These are phyloP conservation scores for Penelope pileata DNA, from an alignment of 2,113 vertebrate species.

Conservation along the genomic window DNA sequence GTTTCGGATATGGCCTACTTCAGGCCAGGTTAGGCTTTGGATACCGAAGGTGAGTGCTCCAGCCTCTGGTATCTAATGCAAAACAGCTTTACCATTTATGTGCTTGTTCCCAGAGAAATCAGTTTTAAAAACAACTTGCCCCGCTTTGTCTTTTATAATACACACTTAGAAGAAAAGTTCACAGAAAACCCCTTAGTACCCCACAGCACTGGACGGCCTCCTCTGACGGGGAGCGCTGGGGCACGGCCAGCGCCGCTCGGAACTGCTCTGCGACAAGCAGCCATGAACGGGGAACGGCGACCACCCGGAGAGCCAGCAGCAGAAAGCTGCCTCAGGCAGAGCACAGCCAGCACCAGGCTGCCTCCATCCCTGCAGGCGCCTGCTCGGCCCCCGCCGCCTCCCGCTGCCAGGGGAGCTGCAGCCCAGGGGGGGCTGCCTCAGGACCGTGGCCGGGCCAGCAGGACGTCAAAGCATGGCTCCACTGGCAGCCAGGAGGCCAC, in stretches of 20 bases:
- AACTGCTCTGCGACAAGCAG: background rate
- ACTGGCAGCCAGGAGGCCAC: background rate
- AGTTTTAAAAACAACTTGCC: background rate
- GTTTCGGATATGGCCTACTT: background rate
- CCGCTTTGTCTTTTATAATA: background rate
- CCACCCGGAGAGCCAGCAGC: background rate
- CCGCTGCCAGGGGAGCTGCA: background rate
- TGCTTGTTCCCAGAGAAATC: background rate
- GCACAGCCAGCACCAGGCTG: background rate
- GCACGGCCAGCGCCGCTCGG: background rate
- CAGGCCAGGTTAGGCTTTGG: fast-evolving
- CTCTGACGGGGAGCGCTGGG: background rate
- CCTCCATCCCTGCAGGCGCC: background rate
- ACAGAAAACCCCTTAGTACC: too few species aligned
- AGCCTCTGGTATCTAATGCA: background rate
- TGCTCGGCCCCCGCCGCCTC: background rate
- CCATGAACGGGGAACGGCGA: background rate
- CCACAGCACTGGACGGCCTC: too few species aligned
- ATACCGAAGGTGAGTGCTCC: constrained; percentile 20
- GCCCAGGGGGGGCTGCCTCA: background rate
- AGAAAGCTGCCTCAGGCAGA: too few species aligned
- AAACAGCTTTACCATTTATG: background rate
- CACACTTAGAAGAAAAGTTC: background rate
- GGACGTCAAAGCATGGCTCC: background rate
- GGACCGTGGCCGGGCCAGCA: background rate